phyloP scores from a whole-genome alignment of 2,113 vertebrate species.

The Salvelinus sp. region DNA sequence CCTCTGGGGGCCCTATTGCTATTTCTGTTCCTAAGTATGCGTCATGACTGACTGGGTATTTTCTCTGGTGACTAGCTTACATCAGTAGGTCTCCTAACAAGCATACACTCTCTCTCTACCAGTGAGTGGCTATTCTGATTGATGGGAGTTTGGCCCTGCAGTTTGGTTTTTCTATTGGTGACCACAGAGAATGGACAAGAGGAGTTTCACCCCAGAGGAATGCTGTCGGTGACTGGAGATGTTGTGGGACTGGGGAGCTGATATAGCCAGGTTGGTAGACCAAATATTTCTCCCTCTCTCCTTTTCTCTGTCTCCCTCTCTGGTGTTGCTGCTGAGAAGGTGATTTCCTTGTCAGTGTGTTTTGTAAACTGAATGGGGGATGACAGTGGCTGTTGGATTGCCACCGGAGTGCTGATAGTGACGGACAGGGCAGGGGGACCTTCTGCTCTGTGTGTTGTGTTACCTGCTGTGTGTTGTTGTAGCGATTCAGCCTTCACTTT shows the following conservation, averaged over 20 bases:
- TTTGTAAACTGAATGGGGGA: background rate
- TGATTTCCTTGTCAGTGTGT: slow-evolving; percentile 6
- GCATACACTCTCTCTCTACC: slow-evolving; percentile 77
- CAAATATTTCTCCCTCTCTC: background rate
- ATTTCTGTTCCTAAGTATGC: slow-evolving; percentile 99
- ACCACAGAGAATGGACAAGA: background rate
- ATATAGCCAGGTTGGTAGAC: slow-evolving; percentile 77
- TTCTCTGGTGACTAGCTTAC: slow-evolving; percentile 99
- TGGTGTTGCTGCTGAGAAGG: slow-evolving; percentile 12
- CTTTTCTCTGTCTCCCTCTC: background rate
- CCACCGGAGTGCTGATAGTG: background rate
- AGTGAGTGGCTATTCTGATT: slow-evolving; percentile 84
- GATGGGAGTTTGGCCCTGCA: slow-evolving; percentile 74
- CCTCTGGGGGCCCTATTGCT: slow-evolving; percentile 88
- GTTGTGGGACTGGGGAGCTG: slow-evolving; percentile 70
- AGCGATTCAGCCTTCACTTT: background rate
- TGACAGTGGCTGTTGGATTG: background rate
- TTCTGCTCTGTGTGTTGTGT: background rate
- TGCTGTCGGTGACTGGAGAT: slow-evolving; percentile 78
- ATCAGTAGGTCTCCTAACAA: slow-evolving; percentile 94
- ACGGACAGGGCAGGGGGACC: background rate
- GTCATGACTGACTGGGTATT: slow-evolving; percentile 94
- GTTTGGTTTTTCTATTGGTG: too few relatives aligned
- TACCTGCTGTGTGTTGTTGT: background rate
- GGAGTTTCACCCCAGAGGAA: slow-evolving; percentile 75